Base-by-base conservation (phyloP, 2,113 vertebrate genomes). In the Fukomys damarensis region DNA sequence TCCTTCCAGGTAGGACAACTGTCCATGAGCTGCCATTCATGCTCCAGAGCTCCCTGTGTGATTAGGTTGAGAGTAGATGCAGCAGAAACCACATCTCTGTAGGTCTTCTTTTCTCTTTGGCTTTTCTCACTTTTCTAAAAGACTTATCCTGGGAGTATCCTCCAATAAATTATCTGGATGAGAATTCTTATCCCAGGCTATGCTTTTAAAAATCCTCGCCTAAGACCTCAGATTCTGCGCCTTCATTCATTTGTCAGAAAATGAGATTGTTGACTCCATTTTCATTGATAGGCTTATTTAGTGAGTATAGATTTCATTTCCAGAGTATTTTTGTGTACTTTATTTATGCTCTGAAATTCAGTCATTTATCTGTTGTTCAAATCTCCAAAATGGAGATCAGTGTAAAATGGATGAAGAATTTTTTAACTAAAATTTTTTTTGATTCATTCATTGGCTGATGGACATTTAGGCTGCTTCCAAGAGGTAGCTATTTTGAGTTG, bases 241-340 rank as follows among this genome's bases (percentile, higher is more conserved):
- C 46, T 95, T 95, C 26, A 6, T 68, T 84, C 38, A 84, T 30
- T 49, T 65, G 35, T 70, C 7, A 91, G 41, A 89, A 86, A 93
- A 68, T 20, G 9, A 89, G 20, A 58, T 38, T 16, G 14, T 32
- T 82, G 41, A 56, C 14, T 72, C 38, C 5, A 12, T 77, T 86
- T 38, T 66, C 65, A 89, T 7, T 14, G 12, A 24, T 41, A 38
- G 26, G 30, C 72, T 56, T 87, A 9, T 74, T 52, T 68, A 46
- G 49, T 14, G 35, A 94, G 63, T 35, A 35, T 3, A 76, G 26
- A 81, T 46, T 84, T 84, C 89, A 68, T 92, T 92, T 93, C 5
- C 14, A 68, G 68, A 89, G 41, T 72, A 82, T 56, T 82, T 92
- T 52, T 91, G 8, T 54, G 54, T 10, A 46, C 32, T 70, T 77